Percentiles rank a stretch among this genome's conserved stretches.
Conservation (phyloP, 2,888 invertebrate genomes). For the Phalangium opilio region DNA sequence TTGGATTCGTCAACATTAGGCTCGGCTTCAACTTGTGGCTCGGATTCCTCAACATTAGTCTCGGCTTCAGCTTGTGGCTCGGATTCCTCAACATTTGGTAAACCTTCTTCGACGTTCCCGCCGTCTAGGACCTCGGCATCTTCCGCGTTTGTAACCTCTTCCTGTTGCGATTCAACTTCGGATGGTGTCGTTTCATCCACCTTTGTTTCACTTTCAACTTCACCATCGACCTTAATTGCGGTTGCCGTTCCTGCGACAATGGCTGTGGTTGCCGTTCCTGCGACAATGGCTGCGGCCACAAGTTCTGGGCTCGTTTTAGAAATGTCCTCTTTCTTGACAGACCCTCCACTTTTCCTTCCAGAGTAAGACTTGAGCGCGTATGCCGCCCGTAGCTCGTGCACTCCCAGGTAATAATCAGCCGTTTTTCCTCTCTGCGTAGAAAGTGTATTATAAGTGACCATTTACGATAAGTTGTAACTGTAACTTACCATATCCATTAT, state of each 20-base stretch:
- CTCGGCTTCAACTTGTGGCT: background rate
- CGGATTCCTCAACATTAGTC: background rate
- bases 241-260: background rate
- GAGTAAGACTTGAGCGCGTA: background rate
- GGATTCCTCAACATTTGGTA: too few species aligned
- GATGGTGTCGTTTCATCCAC: too few species aligned
- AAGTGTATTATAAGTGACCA: background rate
- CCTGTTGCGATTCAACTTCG: background rate
- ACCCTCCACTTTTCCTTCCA: background rate
- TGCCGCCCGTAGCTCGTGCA: background rate
- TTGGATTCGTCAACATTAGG: too few species aligned
- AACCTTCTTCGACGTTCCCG: too few species aligned
- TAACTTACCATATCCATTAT: constrained; percentile 19
- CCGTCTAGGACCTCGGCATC: too few species aligned
- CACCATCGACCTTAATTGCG: too few species aligned
- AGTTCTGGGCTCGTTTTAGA: background rate
- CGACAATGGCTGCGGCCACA: background rate
- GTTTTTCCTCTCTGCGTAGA: constrained; percentile 18
- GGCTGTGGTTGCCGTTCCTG: background rate
- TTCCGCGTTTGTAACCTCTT: too few species aligned
- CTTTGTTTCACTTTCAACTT: too few species aligned
- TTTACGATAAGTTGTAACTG: background rate
- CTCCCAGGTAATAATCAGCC: constrained; percentile 19
- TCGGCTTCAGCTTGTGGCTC: background rate
- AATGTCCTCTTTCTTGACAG: too few species aligned